Evolutionary conservation across 1,140 invertebrate species (phyloP), one percentile per base, ranked within the genome.

Genomic region (Drosophila tristis): DNA sequence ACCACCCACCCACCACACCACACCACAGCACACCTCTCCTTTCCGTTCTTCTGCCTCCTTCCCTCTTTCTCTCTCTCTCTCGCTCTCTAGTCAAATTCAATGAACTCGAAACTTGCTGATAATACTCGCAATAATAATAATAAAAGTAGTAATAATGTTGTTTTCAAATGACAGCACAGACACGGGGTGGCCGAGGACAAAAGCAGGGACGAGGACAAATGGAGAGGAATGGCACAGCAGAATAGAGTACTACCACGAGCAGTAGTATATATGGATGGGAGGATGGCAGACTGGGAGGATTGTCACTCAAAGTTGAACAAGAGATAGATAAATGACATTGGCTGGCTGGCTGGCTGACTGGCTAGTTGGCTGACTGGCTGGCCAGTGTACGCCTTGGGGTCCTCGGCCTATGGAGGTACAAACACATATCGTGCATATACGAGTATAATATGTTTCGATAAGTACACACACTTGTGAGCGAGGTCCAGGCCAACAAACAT

Each of bases 61-160:
- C 20, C 26, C 29, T 26, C 57, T 49, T 13, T 43, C 43, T 6
- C 5, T 4, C 23, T 43, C 2, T 16, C 43, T 74, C 43, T 45
- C 23, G 20, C 20, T 20, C 20, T 20, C 71, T 60, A 74, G 82
- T 75, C 64, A 81, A 90, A 89, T 89, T 89, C 84, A 89, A 89
- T 89, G 84, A 89, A 89, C 84, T 89, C 85, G 84, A 89, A 89
- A 89, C 85, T 75, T 72, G 72, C 84, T 89, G 84, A 89, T 89
- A 89, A 89, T 82, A 79, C 76, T 75, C 76, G 62, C 80, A 87
- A 87, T 87, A 87, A 86, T 63, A 80, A 78, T 80, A 86, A 81
- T 81, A 87, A 78, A 78, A 82, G 54, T 86, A 87, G 78, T 79
- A 82, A 89, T 86, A 86, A 86, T 82, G 82, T 78, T 87, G 68